Base-by-base conservation (phyloP, 23 tunicate genomes). In the Oikopleura albicans region DNA sequence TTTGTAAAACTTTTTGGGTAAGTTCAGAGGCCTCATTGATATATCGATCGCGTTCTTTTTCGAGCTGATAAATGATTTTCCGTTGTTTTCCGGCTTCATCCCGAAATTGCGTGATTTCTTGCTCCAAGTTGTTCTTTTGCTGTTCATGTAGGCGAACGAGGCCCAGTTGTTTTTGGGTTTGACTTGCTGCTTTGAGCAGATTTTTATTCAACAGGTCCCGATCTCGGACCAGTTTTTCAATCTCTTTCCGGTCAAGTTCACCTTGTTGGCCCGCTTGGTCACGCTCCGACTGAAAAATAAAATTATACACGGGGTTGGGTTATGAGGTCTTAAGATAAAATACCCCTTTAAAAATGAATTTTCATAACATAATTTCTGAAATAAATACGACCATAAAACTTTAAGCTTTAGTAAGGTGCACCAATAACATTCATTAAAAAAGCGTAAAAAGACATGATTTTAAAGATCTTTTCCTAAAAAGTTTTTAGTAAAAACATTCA, bases 81-180 rank as follows among this genome's bases (percentile, higher is more conserved):
- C 98, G 86, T 56, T 93, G 98, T 66, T 93, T 93, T 40, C 84
- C 88, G 1, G 98, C 98, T 49, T 93, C 98, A 83, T 93, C 98
- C 66, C 87, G 88, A 88, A 89, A 93, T 83, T 93, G 88, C 40
- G 88, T 89, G 33, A 93, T 93, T 59, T 93, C 98, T 37, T 90
- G 91, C 66, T 93, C 98, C 87, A 93, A 56, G 83, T 93, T 90
- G 85, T 89, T 90, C 85, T 93, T 93, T 56, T 88, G 71, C 75
- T 90, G 98, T 41, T 93, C 98, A 75, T 93, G 98, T 22, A 93
- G 91, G 0, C 88, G 84, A 37, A 93, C 98, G 86, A 90, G 75
- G 83, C 86, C 84, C 40, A 90, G 84, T 75, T 93, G 98, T 76
- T 93, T 93, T 84, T 93, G 90, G n/a, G 98, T 93, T 0, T 90